Conservation (phyloP, 2,113 vertebrate species). For the Zosterops hypoxanthus region DNA sequence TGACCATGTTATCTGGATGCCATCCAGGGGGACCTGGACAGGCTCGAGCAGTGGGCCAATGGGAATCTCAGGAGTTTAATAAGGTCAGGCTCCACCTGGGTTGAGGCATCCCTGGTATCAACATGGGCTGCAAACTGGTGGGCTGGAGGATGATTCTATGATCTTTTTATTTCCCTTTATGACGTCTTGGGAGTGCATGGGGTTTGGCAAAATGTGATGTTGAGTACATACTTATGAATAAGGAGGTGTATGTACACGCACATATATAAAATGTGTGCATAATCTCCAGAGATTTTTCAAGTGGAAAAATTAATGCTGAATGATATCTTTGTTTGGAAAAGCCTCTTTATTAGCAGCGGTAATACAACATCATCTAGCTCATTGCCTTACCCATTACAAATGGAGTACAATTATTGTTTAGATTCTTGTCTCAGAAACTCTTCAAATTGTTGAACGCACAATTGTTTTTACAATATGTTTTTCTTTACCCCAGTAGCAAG, state of each 20-base stretch:
- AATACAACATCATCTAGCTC: background rate
- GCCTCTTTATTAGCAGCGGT: background rate
- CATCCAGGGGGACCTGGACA: background rate
- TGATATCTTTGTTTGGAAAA: background rate
- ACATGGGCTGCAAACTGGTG: background rate
- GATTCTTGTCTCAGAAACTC: background rate
- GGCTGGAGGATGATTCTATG: background rate
- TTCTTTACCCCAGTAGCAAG: background rate
- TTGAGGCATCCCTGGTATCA: background rate
- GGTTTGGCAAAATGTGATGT: background rate
- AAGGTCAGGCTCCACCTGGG: background rate
- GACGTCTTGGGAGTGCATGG: background rate
- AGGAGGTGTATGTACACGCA: background rate
- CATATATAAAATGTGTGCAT: background rate
- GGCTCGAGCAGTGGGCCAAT: background rate
- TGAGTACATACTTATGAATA: background rate
- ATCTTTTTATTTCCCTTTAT: background rate
- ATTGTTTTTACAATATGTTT: too few relatives aligned
- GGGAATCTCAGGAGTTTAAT: background rate
- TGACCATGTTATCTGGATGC: background rate
- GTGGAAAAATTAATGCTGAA: background rate
- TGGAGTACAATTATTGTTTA: background rate
- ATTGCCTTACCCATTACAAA: background rate
- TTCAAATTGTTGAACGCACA: background rate
- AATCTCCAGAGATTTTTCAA: background rate